A percentile compares a stretch with the other conserved stretches of the same genome.
phyloP scores from a whole-genome alignment of 2,888 invertebrate genomes.

The Taphrorychus bicolor region DNA sequence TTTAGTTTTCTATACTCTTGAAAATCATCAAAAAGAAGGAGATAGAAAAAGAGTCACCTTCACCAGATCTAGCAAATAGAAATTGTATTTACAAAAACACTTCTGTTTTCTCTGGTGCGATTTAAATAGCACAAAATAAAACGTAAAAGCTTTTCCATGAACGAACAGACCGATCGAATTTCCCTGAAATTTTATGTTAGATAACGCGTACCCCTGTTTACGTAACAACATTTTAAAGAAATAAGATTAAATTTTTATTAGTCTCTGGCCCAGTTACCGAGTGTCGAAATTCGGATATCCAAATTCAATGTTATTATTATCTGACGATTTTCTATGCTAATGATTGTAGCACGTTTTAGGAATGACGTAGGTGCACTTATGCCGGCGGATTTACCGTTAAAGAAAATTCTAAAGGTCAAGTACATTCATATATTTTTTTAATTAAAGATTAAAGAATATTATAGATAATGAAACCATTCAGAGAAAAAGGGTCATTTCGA shows the following conservation, averaged over 20 bases:
- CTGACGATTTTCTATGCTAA: background rate
- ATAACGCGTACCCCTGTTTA: background rate
- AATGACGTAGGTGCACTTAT: background rate
- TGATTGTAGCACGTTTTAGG: background rate
- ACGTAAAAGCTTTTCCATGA: background rate
- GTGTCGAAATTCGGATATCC: background rate
- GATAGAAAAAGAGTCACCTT: background rate
- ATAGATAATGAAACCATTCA: too few species aligned
- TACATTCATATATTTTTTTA: too few species aligned
- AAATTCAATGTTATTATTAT: background rate
- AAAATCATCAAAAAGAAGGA: too few species aligned
- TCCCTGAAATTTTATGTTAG: background rate
- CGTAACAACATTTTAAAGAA: background rate
- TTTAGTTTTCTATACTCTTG: too few species aligned
- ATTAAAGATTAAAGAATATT: too few species aligned
- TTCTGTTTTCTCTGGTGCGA: background rate
- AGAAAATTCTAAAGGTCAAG: too few species aligned
- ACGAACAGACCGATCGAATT: background rate
- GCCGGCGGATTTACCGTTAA: background rate
- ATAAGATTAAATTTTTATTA: background rate
- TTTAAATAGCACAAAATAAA: background rate
- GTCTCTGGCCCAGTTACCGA: background rate
- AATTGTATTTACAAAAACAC: background rate
- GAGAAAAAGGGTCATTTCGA: too few species aligned
- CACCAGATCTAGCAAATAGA: background rate